These are phyloP conservation scores for Drosophila tristis DNA, from an alignment of 1,140 invertebrate genomes.

Conservation along the genomic window DNA sequence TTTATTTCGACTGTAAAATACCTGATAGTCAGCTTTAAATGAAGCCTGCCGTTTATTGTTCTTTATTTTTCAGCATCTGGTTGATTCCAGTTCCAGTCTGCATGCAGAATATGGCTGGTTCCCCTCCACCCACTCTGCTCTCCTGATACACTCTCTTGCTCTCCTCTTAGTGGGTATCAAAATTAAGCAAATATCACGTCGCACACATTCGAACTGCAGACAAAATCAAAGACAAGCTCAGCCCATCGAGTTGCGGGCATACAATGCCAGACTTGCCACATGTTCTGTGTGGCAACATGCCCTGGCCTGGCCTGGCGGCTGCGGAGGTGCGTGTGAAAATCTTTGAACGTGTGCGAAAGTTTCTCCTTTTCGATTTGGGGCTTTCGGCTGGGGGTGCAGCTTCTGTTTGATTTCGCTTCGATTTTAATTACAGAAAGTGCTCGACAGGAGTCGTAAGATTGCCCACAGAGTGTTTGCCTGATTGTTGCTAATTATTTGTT, in stretches of 20 bases:
- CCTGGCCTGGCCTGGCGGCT: neutral
- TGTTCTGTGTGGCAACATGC: constrained; percentile 28
- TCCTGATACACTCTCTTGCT: no score
- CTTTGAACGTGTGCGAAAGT: neutral
- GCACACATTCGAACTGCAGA: constrained; percentile 46
- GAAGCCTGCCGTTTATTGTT: no score
- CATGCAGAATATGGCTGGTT: no score
- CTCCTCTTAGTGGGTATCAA: constrained; percentile 2
- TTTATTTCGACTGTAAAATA: neutral
- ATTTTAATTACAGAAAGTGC: constrained; percentile 44
- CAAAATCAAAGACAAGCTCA: constrained; percentile 44
- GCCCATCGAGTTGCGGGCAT: constrained; percentile 10
- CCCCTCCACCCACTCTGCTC: no score
- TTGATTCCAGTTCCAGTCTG: no score
- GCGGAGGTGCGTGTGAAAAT: constrained; percentile 7
- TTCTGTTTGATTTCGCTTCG: constrained; percentile 22
- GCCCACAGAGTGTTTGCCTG: constrained; percentile 6
- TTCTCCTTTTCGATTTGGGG: no score
- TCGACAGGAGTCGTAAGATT: constrained; percentile 23
- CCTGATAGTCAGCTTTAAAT: no score
- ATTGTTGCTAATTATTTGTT: constrained; percentile 33
- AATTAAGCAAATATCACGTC: constrained; percentile 81
- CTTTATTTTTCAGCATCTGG: no score
- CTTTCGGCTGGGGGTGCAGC: neutral
- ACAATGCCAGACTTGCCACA: constrained; percentile 40